phyloP scores from a whole-genome alignment of 2,888 invertebrate species.

The Pseudoips prasinana region DNA sequence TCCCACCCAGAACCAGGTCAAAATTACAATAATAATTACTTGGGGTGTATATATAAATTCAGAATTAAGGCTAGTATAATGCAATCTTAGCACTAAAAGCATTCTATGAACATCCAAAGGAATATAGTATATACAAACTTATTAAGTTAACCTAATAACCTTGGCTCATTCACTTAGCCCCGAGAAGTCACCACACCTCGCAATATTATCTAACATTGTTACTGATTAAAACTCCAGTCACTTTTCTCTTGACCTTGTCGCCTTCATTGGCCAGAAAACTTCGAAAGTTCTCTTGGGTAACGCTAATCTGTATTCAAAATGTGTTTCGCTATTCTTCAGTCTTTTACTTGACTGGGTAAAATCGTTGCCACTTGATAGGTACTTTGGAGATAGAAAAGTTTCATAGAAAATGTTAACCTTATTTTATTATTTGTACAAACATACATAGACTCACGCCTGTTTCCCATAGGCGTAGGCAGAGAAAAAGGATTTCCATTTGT shows the following conservation, averaged over 20 bases:
- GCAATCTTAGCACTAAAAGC: no score
- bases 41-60: no score
- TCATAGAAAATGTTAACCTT: background rate
- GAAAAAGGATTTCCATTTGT: no score
- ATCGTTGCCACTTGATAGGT: constrained; percentile 31
- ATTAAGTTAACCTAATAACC: background rate
- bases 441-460: no score
- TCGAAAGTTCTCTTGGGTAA: constrained; percentile 29
- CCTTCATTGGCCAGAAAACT: constrained; percentile 29
- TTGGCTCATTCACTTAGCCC: no score
- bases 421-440: no score
- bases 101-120: background rate
- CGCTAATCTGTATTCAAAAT: constrained; percentile 52
- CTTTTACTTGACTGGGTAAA: constrained; percentile 42
- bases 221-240: background rate
- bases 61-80: no score
- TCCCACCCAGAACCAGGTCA: no score
- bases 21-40: no score
- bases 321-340: constrained; percentile 20
- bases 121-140: no score
- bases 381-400: constrained; percentile 7
- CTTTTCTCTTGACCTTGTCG: background rate
- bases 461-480: no score
- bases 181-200: background rate
- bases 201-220: background rate